phyloP scores from a whole-genome alignment of 2,888 invertebrate species.

The Eremobia ochroleuca region DNA sequence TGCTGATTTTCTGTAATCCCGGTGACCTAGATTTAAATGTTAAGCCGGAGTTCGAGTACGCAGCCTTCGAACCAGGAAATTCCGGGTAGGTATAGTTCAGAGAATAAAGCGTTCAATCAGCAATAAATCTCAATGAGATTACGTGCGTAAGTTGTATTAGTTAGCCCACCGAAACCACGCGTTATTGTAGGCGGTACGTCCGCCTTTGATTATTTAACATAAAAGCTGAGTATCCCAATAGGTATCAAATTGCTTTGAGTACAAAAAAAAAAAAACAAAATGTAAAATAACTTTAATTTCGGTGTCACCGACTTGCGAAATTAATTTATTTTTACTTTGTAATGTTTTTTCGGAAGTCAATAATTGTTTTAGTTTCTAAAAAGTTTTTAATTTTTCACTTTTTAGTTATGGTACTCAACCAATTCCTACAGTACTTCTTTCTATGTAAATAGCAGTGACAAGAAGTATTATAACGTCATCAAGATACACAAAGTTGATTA shows the following conservation, averaged over 20 bases:
- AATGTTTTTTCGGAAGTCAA: not conserved
- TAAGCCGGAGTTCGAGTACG: conserved; percentile 34
- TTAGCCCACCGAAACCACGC: conserved; percentile 13
- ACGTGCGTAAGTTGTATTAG: conserved; percentile 41
- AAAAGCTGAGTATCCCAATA: not conserved
- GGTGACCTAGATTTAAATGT: conserved; percentile 30
- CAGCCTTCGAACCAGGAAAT: conserved; percentile 58
- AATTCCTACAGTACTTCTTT: no score
- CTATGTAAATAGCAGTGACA: not conserved
- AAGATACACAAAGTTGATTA: not conserved
- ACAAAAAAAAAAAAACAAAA: not conserved
- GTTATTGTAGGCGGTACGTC: not conserved
- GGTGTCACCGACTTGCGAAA: not conserved
- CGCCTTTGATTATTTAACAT: not conserved
- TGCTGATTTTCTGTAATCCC: conserved; percentile 1
- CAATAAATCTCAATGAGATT: conserved; percentile 53
- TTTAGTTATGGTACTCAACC: no score
- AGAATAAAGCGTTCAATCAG: conserved; percentile 33
- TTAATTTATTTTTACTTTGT: not conserved
- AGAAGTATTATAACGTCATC: not conserved
- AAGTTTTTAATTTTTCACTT: no score
- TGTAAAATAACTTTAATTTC: not conserved
- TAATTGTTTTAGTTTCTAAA: no score
- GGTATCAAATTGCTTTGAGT: not conserved
- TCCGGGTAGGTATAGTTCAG: conserved; percentile 45